Evolutionary conservation across 2,888 invertebrate species (phyloP), one percentile per base, ranked within the genome.

Genomic region (Spilarctia lutea): DNA sequence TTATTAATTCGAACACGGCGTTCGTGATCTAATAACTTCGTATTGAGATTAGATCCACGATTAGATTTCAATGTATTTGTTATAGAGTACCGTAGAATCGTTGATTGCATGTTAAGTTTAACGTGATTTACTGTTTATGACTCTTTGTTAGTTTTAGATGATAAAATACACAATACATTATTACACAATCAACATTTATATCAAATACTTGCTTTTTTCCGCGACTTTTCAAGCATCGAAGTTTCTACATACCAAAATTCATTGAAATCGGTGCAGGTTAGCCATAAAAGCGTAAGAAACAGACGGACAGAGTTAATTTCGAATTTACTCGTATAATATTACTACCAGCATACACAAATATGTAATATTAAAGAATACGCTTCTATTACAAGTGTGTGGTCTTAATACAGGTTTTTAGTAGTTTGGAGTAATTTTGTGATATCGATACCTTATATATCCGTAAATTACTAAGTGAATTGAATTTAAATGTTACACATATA

Each of bases 1-100:
- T 86, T 86, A 84, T 86, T 86, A 85, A 88, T 86, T 85, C 76
- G 78, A 84, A 84, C 83, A 81, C 80, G 80, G 78, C 76, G 81
- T 86, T 78, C 78, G 83, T 83, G 82, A 83, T 84, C 78, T 82
- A 85, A 79, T 83, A 76, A 76, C 79, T 75, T 70, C 81, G 78
- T 82, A 78, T 82, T 83, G 78, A 76, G 85, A 86, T 88, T 80
- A 82, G 85, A 88, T 87, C 78, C 70, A 68, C 77, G 85, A 88
- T 87, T 77, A 86, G 84, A 87, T 87, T 81, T 77, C 39, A 63
- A 79, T 76, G 79, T 82, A 81, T 76, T 71, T 76, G 65, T 76
- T 76, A 68, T 67, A 39, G 70, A 72, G 69, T 72, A 69, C 66
- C 42, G 72, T 63, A 72, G 72, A 42, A 48, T 71, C 65, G 63